Evolutionary conservation across 2,113 vertebrate species (phyloP).

Genomic region (Neogale vison): DNA sequence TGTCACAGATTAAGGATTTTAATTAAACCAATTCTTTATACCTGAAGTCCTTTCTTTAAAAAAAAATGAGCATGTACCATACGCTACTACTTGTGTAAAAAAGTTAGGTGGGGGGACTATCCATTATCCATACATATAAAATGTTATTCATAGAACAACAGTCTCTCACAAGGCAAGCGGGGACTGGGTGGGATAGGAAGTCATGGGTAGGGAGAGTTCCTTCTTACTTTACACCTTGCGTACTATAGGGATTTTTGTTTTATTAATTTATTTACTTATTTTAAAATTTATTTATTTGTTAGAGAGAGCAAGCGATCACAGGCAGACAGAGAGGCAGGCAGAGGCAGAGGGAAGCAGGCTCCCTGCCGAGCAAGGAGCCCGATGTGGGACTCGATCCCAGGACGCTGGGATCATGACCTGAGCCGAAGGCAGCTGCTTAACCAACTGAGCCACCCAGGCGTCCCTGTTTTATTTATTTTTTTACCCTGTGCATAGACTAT

Average conservation of each 20-base stretch:
- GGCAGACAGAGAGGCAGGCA: too few relatives aligned
- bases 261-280: too few relatives aligned
- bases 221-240: not conserved
- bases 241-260: not conserved
- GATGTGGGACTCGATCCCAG: too few relatives aligned
- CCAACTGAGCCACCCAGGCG: too few relatives aligned
- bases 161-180: not conserved
- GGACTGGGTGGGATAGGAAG: not conserved
- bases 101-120: not conserved
- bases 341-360: too few relatives aligned
- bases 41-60: not conserved
- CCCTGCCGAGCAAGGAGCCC: too few relatives aligned
- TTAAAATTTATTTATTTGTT: too few relatives aligned
- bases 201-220: not conserved
- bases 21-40: not conserved
- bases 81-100: not conserved
- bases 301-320: too few relatives aligned
- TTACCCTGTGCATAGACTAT: not conserved
- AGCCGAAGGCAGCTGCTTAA: too few relatives aligned
- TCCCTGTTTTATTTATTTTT: too few relatives aligned
- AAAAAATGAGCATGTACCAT: not conserved
- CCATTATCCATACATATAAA: not conserved
- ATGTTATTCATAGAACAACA: not conserved
- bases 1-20: not conserved
- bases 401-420: too few relatives aligned